Conservation (phyloP, 2,113 vertebrate species). For the Stomatorhinus ivindoensis region DNA sequence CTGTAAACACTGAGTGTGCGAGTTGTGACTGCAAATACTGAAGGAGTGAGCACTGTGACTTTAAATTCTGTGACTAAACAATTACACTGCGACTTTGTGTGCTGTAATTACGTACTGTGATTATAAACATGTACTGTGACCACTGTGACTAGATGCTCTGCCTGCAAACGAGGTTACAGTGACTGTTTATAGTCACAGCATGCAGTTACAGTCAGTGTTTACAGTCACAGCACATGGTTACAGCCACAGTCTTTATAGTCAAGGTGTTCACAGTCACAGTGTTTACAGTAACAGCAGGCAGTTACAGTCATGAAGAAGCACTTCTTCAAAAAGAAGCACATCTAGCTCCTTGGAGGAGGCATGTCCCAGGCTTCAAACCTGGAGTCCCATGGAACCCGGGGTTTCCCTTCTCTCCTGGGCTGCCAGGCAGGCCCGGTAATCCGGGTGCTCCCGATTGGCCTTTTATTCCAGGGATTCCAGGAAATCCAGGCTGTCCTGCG, state of each 20-base stretch:
- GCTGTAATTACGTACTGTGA: too few species aligned
- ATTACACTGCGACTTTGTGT: too few species aligned
- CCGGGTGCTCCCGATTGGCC: conserved; percentile 72
- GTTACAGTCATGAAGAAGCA: neutral
- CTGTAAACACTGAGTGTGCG: too few species aligned
- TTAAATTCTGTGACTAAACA: too few species aligned
- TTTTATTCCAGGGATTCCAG: conserved; percentile 76
- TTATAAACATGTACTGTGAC: neutral
- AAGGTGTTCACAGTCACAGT: too few species aligned
- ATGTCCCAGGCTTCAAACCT: conserved; percentile 55
- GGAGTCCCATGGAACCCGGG: conserved; percentile 78
- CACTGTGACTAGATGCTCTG: neutral
- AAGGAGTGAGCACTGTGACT: too few species aligned
- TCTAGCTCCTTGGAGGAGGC: neutral
- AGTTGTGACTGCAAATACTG: neutral
- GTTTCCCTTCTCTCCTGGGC: conserved; percentile 78
- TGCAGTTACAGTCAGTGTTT: neutral
- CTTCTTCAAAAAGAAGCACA: neutral
- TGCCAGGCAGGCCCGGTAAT: conserved; percentile 73
- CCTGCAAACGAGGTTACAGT: neutral
- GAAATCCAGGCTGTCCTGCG: conserved; percentile 73
- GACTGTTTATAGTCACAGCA: neutral
- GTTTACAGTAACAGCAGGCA: too few species aligned
- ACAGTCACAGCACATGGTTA: too few species aligned
- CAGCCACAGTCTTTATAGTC: neutral